phyloP scores from a whole-genome alignment of 1,140 invertebrate species.

The Drosophila guanche region DNA sequence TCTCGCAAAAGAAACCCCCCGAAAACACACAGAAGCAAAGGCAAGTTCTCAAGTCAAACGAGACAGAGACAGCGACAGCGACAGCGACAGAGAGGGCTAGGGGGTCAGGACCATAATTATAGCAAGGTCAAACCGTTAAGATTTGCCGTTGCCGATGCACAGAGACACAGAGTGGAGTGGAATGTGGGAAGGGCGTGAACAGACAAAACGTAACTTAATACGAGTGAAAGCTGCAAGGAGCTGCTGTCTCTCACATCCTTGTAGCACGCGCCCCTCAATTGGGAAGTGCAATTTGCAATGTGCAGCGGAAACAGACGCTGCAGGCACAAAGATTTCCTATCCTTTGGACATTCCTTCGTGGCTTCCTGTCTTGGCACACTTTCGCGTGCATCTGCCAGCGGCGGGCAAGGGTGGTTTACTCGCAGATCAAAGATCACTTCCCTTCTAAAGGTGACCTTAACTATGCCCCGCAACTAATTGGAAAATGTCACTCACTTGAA shows the following conservation, averaged over 20 bases:
- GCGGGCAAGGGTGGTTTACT: slow-evolving; percentile 18
- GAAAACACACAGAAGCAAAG: slow-evolving; percentile 22
- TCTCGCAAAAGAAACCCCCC: slow-evolving; percentile 29
- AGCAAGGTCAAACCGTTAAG: slow-evolving; percentile 65
- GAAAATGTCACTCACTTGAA: slow-evolving; percentile 58
- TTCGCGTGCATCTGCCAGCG: slow-evolving; percentile 42
- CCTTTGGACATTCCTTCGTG: neutral
- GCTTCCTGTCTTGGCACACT: slow-evolving; percentile 53
- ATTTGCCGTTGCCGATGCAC: slow-evolving; percentile 25
- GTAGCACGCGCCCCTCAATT: slow-evolving; percentile 57
- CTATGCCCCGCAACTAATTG: slow-evolving; percentile 37
- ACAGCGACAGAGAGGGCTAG: neutral
- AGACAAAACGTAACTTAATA: slow-evolving; percentile 68
- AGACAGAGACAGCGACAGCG: slow-evolving; percentile 28
- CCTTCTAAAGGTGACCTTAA: slow-evolving; percentile 27
- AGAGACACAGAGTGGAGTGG: slow-evolving; percentile 1
- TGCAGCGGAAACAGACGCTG: slow-evolving; percentile 59
- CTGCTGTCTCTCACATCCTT: slow-evolving; percentile 1
- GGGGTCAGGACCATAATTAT: slow-evolving; percentile 72
- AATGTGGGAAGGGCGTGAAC: slow-evolving; percentile 32
- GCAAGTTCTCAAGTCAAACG: slow-evolving; percentile 43
- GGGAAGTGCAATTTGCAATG: slow-evolving; percentile 58
- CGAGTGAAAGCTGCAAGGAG: slow-evolving; percentile 65
- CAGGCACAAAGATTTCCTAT: slow-evolving; percentile 16
- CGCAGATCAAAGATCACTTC: slow-evolving; percentile 8